Conservation (phyloP, 2,113 vertebrate genomes). For the Nipponia nippon region DNA sequence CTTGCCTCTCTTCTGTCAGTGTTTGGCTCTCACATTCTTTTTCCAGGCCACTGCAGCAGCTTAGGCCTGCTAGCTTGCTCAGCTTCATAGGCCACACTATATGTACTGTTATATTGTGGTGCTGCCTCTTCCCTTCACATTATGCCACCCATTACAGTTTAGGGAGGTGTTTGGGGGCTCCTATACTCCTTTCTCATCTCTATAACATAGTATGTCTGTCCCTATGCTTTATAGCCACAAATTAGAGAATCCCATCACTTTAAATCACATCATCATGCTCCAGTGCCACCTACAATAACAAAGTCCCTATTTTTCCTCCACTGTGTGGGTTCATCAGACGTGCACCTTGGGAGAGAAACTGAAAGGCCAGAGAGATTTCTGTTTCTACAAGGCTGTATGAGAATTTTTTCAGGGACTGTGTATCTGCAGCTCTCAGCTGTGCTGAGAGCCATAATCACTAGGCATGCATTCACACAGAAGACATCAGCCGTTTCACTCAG, state of each 20-base stretch:
- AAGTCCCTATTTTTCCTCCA: neutral
- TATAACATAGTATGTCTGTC: neutral
- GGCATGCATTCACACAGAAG: neutral
- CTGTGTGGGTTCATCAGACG: neutral
- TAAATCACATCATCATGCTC: neutral
- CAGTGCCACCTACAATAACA: neutral
- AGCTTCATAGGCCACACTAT: neutral
- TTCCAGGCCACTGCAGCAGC: neutral
- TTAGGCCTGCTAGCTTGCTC: neutral
- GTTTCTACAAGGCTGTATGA: neutral
- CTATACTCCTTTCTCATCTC: neutral
- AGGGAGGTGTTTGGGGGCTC: neutral
- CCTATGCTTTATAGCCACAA: neutral
- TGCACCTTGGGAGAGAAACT: neutral
- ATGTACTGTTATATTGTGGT: neutral
- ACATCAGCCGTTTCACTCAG: neutral
- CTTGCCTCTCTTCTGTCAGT: neutral
- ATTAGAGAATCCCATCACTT: neutral
- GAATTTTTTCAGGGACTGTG: neutral
- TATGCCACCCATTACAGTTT: neutral
- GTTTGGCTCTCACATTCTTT: neutral
- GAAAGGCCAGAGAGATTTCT: neutral
- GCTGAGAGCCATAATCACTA: neutral
- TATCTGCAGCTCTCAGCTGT: neutral
- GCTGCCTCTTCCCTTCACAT: neutral